phyloP scores from a whole-genome alignment of 1,140 invertebrate genomes.

The Plodia interpunctella region DNA sequence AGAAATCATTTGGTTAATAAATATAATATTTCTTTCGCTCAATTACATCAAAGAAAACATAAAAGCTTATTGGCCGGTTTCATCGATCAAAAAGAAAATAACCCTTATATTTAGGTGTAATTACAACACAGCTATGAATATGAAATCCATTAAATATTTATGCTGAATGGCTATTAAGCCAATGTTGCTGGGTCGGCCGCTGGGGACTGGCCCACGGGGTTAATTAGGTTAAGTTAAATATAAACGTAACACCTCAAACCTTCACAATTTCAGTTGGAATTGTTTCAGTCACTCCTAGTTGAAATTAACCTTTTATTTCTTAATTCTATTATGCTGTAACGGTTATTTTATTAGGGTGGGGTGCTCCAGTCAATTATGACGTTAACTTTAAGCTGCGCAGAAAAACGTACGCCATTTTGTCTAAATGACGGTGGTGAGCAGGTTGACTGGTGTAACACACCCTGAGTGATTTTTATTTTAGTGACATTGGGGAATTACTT shows the following conservation, averaged over 20 bases:
- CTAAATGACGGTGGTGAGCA: no score
- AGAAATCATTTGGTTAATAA: neutral
- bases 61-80: no score
- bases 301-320: neutral
- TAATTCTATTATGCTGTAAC: neutral
- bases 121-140: neutral
- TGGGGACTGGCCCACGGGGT: neutral
- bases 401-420: no score
- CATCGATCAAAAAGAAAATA: no score
- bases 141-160: conserved; percentile 1
- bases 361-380: no score
- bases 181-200: neutral
- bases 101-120: conserved; percentile 1
- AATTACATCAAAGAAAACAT: no score
- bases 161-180: conserved; percentile 3
- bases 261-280: neutral
- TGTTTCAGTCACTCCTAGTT: neutral
- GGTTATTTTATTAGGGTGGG: no score
- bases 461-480: no score
- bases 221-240: conserved; percentile 6
- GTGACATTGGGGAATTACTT: no score
- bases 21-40: no score
- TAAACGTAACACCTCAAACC: neutral
- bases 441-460: no score
- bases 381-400: no score